Percentiles rank a stretch among this genome's conserved stretches.
These are phyloP conservation scores for Caenorhabditis remanei DNA, from an alignment of 1,140 invertebrate species.

Conservation along the genomic window DNA sequence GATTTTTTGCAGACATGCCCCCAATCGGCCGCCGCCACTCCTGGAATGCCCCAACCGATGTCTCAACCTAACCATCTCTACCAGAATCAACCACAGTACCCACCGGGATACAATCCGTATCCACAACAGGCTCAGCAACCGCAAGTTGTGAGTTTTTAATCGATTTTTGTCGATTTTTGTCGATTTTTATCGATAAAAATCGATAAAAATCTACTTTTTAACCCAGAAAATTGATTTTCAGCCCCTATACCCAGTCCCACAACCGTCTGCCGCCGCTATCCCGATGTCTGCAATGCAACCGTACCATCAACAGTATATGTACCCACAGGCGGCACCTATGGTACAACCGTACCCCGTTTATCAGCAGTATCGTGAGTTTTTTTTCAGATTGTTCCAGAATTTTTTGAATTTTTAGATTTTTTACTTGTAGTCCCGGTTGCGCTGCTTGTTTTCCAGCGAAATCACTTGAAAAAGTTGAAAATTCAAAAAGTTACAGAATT, in stretches of 20 bases:
- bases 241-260: not conserved
- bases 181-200: not conserved
- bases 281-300: not conserved
- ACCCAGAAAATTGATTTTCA: not conserved
- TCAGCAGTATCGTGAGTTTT: conserved; percentile 38
- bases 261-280: not conserved
- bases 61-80: not conserved
- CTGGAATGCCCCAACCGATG: not conserved
- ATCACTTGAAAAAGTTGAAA: not conserved
- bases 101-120: conserved; percentile 20
- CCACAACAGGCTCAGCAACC: not conserved
- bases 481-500: not conserved
- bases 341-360: conserved; percentile 38
- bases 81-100: not conserved
- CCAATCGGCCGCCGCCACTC: not conserved
- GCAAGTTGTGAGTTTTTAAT: not conserved
- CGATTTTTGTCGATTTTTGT: too few relatives aligned
- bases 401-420: not conserved
- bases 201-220: too few relatives aligned
- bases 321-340: not conserved
- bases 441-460: not conserved
- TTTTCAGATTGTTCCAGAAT: not conserved
- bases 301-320: not conserved
- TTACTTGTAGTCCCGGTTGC: too few relatives aligned
- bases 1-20: conserved; percentile 9